Percentiles rank a stretch among this genome's conserved stretches.
phyloP scores from a whole-genome alignment of 2,113 vertebrate species.

The Carassius gibelio region DNA sequence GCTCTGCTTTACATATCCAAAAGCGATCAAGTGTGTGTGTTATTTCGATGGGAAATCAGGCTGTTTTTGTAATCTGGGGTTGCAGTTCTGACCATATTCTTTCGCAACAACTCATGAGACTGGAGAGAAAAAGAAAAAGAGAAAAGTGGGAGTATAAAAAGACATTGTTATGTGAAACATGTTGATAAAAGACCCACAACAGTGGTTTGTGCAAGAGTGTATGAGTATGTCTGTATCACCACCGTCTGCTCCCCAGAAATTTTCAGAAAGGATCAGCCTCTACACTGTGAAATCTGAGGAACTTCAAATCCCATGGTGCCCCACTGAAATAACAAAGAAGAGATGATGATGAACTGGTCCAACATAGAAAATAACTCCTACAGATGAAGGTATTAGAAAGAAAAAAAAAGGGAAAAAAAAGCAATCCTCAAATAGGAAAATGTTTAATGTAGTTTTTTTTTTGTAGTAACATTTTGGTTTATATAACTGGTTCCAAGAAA shows the following conservation, averaged over 20 bases:
- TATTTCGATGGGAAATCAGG: slow-evolving; percentile 11
- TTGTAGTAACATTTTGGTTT: no score
- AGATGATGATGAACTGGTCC: slow-evolving; percentile 1
- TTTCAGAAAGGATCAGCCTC: neutral
- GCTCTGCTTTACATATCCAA: neutral
- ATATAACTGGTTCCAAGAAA: no score
- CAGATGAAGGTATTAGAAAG: neutral
- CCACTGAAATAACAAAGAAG: neutral
- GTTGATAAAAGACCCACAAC: neutral
- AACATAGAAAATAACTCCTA: neutral
- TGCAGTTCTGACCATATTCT: neutral
- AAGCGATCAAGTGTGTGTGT: slow-evolving; percentile 1
- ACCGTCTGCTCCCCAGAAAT: neutral
- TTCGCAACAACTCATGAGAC: neutral
- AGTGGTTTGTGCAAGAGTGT: neutral
- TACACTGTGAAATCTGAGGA: neutral
- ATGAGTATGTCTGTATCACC: neutral
- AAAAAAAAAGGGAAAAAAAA: neutral
- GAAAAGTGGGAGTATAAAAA: neutral
- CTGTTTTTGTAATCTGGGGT: slow-evolving; percentile 15
- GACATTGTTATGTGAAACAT: slow-evolving; percentile 6
- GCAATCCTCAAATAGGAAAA: neutral
- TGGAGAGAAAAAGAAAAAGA: neutral
- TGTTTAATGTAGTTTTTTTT: no score
- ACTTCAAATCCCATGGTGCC: slow-evolving; percentile 15